These are phyloP conservation scores for Cyanistes caeruleus DNA, from an alignment of 2,113 vertebrate genomes.

Conservation along the genomic window DNA sequence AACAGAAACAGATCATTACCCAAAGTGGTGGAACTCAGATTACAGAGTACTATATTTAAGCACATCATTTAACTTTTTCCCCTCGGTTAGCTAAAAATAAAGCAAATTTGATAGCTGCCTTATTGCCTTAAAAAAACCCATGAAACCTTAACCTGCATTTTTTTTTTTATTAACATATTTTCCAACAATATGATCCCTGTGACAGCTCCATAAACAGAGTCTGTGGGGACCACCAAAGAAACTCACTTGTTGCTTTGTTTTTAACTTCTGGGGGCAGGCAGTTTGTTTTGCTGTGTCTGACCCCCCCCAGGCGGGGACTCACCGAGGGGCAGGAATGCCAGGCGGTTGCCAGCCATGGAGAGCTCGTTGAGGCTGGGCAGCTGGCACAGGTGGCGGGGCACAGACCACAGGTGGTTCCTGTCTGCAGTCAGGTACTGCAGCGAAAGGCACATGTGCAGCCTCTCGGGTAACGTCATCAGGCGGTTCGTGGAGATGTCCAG, in stretches of 20 bases:
- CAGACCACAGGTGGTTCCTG: constrained; percentile 84
- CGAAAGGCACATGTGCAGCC: constrained; percentile 89
- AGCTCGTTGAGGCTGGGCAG: constrained; percentile 94
- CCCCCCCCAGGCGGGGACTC: constrained; percentile 44
- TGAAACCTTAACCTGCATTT: background rate
- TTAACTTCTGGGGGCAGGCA: fast-evolving
- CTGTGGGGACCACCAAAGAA: background rate
- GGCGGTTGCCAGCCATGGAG: constrained; percentile 93
- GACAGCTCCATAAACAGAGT: background rate
- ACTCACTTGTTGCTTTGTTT: background rate
- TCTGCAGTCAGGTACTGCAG: constrained; percentile 93
- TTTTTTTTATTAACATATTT: background rate
- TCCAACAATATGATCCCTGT: background rate
- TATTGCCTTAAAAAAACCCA: background rate
- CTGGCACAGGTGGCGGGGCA: constrained; percentile 93
- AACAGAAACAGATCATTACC: constrained; percentile 40
- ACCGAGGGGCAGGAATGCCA: constrained; percentile 89
- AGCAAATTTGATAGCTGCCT: constrained; percentile 32
- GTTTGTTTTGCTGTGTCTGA: background rate
- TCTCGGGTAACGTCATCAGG: constrained; percentile 85
- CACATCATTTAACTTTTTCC: constrained; percentile 17
- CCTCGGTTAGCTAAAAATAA: constrained; percentile 57
- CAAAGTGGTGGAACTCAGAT: constrained; percentile 32
- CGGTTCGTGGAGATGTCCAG: constrained; percentile 93
- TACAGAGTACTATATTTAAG: constrained; percentile 49